A percentile compares a stretch with the other conserved stretches of the same genome.
Evolutionary conservation across 2,113 vertebrate genomes (phyloP).

Genomic region (Bambusicola thoracicus): DNA sequence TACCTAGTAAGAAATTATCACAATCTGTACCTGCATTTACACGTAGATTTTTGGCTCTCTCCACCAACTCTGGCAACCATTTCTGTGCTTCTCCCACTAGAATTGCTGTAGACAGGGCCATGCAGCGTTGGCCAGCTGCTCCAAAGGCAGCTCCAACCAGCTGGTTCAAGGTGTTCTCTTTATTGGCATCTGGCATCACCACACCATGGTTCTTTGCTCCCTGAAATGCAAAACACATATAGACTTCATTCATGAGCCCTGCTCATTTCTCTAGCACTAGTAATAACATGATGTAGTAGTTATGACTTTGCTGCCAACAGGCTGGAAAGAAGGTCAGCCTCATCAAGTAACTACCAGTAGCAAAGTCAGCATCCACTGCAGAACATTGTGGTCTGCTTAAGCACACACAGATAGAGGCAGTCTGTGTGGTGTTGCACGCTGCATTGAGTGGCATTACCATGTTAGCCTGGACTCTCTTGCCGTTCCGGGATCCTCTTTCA

Average conservation of each 20-base stretch:
- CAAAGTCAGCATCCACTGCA: slow-evolving; percentile 2
- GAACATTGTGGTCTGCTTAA: neutral
- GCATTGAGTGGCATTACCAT: slow-evolving; percentile 82
- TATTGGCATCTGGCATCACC: slow-evolving; percentile 98
- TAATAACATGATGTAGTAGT: neutral
- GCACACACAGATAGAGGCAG: neutral
- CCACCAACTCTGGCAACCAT: slow-evolving; percentile 95
- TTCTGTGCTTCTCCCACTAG: slow-evolving; percentile 89
- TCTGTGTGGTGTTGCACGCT: neutral
- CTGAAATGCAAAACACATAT: slow-evolving; percentile 66
- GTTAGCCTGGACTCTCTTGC: slow-evolving; percentile 97
- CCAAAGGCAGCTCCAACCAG: slow-evolving; percentile 96
- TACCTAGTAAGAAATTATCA: neutral
- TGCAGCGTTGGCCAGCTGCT: slow-evolving; percentile 96
- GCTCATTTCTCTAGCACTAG: neutral
- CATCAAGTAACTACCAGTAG: neutral
- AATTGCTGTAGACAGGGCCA: slow-evolving; percentile 96
- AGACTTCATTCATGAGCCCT: neutral
- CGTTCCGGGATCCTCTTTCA: slow-evolving; percentile 91
- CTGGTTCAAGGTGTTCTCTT: slow-evolving; percentile 97
- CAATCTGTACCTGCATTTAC: slow-evolving; percentile 89
- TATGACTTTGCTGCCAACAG: neutral
- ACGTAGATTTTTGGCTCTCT: slow-evolving; percentile 87
- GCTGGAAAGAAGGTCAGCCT: slow-evolving; percentile 14
- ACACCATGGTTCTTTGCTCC: slow-evolving; percentile 98